Evolutionary conservation across 1,140 invertebrate genomes (phyloP).

Genomic region (Kradibia gibbosae): DNA sequence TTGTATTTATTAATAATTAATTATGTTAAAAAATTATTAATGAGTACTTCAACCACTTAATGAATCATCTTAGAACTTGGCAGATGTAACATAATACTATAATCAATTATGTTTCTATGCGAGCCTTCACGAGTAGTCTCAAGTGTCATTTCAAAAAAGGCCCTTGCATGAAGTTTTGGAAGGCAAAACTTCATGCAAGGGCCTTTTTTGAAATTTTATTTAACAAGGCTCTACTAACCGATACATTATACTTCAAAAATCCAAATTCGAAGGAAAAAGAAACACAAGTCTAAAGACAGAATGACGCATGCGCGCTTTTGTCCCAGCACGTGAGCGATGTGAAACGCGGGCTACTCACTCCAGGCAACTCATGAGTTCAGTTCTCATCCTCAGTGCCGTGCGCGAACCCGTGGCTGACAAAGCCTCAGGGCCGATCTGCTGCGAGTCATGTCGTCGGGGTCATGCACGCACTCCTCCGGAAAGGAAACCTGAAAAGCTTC

Average conservation of each 20-base stretch:
- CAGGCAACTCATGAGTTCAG: too few relatives aligned
- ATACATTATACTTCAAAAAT: too few relatives aligned
- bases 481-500: neutral
- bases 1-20: neutral
- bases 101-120: too few relatives aligned
- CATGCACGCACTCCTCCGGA: neutral
- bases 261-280: too few relatives aligned
- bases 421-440: neutral
- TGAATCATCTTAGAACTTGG: neutral
- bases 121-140: too few relatives aligned
- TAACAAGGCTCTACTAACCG: too few relatives aligned
- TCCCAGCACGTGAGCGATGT: neutral
- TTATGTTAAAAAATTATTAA: neutral
- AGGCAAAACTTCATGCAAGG: too few relatives aligned
- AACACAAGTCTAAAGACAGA: too few relatives aligned
- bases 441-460: neutral
- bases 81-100: neutral
- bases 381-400: constrained; percentile 28
- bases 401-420: constrained; percentile 10
- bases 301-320: neutral
- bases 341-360: neutral
- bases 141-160: too few relatives aligned
- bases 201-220: too few relatives aligned
- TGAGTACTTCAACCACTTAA: neutral
- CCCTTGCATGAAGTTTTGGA: too few relatives aligned